These are phyloP conservation scores for Benitochromis conjunctus DNA, from an alignment of 2,113 vertebrate species.

Conservation along the genomic window DNA sequence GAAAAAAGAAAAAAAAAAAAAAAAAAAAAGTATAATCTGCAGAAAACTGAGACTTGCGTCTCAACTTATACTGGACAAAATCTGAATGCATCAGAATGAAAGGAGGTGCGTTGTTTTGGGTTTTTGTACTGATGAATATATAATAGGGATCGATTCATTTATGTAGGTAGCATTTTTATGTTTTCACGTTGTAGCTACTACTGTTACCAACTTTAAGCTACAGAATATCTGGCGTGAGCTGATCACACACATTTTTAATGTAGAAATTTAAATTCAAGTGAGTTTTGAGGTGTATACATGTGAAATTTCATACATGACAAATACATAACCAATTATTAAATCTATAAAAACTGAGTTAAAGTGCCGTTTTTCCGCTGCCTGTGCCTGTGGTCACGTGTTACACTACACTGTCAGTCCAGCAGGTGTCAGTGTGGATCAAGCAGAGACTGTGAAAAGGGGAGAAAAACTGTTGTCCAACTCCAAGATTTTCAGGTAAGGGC, in stretches of 20 bases:
- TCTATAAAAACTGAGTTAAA: background rate
- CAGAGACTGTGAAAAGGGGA: background rate
- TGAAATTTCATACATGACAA: background rate
- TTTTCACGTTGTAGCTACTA: background rate
- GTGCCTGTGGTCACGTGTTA: background rate
- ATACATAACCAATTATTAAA: background rate
- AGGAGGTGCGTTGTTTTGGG: background rate
- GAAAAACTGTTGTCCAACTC: background rate
- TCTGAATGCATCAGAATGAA: background rate
- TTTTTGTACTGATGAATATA: background rate
- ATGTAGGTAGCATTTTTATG: background rate
- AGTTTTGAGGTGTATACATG: background rate
- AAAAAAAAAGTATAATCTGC: background rate
- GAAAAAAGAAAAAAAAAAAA: no score
- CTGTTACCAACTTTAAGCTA: background rate
- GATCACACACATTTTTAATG: background rate
- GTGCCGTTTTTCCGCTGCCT: fast-evolving
- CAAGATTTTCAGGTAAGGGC: background rate
- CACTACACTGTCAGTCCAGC: background rate
- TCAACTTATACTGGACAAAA: background rate
- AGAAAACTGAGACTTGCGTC: fast-evolving
- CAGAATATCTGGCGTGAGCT: background rate
- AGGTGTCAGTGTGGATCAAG: background rate
- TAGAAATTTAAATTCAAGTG: fast-evolving
- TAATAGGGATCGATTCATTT: fast-evolving